Percentiles rank a stretch among this genome's conserved stretches.
These are phyloP conservation scores for Stramonita haemastoma DNA, from an alignment of 2,888 invertebrate species.

Conservation along the genomic window DNA sequence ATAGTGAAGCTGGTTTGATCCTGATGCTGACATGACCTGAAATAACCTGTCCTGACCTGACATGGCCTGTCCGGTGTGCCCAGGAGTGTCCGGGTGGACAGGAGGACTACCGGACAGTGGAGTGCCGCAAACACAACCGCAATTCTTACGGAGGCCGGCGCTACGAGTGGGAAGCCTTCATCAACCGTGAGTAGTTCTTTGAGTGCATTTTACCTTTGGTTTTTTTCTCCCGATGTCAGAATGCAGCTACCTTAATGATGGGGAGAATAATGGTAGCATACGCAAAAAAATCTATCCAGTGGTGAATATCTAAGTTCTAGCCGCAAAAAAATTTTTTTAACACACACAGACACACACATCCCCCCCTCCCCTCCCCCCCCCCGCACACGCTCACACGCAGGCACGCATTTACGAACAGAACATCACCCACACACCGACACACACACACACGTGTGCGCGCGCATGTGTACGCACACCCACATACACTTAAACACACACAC, in stretches of 20 bases:
- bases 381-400: not conserved
- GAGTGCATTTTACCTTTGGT: not conserved
- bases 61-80: not conserved
- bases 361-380: too few species aligned
- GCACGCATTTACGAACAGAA: not conserved
- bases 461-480: too few species aligned
- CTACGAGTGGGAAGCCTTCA: slow-evolving; percentile 52
- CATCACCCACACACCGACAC: too few species aligned
- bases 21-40: not conserved
- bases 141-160: slow-evolving; percentile 48
- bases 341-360: not conserved
- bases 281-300: too few species aligned
- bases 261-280: not conserved
- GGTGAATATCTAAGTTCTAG: too few species aligned
- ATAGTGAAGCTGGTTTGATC: too few species aligned
- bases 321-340: not conserved
- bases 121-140: slow-evolving; percentile 50
- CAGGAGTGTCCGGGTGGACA: slow-evolving; percentile 41
- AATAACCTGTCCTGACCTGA: not conserved
- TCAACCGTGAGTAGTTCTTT: slow-evolving; percentile 50
- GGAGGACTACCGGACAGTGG: slow-evolving; percentile 47
- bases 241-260: not conserved
- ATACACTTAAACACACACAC: not conserved
- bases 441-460: not conserved
- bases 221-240: too few species aligned